Conservation (phyloP, 2,888 invertebrate genomes). For the Harpalus rubripes region DNA sequence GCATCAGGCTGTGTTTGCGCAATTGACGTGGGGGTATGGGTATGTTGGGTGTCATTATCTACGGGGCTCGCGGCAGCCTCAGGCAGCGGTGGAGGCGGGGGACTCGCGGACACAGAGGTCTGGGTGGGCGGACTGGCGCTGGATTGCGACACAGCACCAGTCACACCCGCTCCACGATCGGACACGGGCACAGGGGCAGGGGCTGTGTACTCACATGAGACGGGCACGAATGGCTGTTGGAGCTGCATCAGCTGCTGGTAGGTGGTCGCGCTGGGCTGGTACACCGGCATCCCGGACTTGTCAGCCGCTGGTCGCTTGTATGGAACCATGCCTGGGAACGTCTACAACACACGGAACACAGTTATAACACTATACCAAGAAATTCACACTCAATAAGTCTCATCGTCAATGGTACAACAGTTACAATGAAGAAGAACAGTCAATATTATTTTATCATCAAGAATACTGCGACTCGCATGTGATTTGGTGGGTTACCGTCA, state of each 20-base stretch:
- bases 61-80: constrained; percentile 73
- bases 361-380: neutral
- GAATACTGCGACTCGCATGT: no score
- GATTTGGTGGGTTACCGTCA: no score
- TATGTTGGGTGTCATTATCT: constrained; percentile 76
- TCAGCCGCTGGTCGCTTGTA: constrained; percentile 97
- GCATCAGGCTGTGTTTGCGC: constrained; percentile 67
- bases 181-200: constrained; percentile 81
- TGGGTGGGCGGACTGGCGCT: constrained; percentile 69
- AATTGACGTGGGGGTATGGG: constrained; percentile 61
- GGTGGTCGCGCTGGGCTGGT: constrained; percentile 94
- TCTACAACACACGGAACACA: constrained; percentile 79
- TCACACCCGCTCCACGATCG: constrained; percentile 70
- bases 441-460: no score
- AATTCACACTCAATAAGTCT: neutral
- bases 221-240: constrained; percentile 96
- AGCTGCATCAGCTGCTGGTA: constrained; percentile 97
- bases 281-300: constrained; percentile 97
- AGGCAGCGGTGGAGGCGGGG: constrained; percentile 74
- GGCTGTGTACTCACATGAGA: constrained; percentile 98
- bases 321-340: constrained; percentile 96
- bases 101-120: constrained; percentile 71
- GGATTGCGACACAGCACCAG: constrained; percentile 70
- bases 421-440: neutral
- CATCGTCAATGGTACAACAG: constrained; percentile 3